Base-by-base conservation (phyloP, 2,888 invertebrate genomes). In the Agonopterix heracliana region DNA sequence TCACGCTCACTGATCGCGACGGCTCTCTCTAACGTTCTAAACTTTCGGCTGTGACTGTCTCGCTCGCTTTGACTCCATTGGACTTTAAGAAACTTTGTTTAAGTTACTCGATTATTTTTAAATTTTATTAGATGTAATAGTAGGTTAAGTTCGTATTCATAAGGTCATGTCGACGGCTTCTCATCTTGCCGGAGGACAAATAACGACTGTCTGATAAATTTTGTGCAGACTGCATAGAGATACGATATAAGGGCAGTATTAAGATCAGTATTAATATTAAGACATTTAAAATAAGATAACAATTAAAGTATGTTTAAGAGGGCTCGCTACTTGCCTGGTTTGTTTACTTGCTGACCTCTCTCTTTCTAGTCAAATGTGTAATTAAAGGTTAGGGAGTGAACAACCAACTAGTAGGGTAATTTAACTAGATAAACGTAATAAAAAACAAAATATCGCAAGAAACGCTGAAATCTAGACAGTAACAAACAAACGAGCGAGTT, bases 181-280 rank as follows among this genome's bases (percentile, higher is more conserved):
- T 1, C 38, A 38, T 38, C 38, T 38, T 10, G n/a, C 38, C 38
- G n/a, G 9, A 38, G 3, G 38, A 38, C 38, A 38, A 38, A 38
- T 11, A 5, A 26, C 26, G 26, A 26, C 26, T 26, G 26, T 26
- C 26, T 26, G 26, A 26, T 26, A 26, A 26, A 5, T 26, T 26
- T 26, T 26, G 26, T 26, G 26, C 26, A 38, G n/a, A 38, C n/a
- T 38, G 38, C 38, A 38, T 38, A 38, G 56, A 56, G 13, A 59
- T 59, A 64, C 61, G 61, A 56, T 61, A 49, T 57, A 68, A 44
- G 11, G 11, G 59, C 77, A 80, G 82, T 77, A 77, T 74, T 73
- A 65, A 53, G 53, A 44, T 62, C 67, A 71, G 71, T 81, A 82
- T 81, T 79, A 60, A 49, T 40, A 41, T 60, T 60, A 61, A 64